A percentile compares a stretch with the other conserved stretches of the same genome.
These are phyloP conservation scores for Euschistus heros DNA, from an alignment of 1,140 invertebrate species.

Conservation along the genomic window DNA sequence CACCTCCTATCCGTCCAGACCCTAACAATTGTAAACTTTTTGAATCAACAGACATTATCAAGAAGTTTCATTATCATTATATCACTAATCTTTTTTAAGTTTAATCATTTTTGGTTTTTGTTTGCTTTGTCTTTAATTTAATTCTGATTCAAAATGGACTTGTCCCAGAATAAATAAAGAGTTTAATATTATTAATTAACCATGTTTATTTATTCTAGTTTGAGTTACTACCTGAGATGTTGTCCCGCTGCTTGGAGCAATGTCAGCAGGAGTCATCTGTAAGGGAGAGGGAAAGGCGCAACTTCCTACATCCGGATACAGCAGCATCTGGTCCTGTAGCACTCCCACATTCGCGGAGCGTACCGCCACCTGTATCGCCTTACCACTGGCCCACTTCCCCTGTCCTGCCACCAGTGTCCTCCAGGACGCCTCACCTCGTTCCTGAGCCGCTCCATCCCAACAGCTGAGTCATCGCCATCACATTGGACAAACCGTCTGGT, in stretches of 20 bases:
- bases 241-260: slow-evolving; percentile 60
- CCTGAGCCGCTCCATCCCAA: slow-evolving; percentile 50
- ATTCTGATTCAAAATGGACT: no score
- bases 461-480: slow-evolving; percentile 32
- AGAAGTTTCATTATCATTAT: no score
- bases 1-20: no score
- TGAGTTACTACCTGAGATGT: slow-evolving; percentile 69
- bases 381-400: slow-evolving; percentile 42
- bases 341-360: slow-evolving; percentile 34
- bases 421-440: slow-evolving; percentile 57
- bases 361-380: slow-evolving; percentile 43
- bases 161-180: no score
- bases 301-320: slow-evolving; percentile 75
- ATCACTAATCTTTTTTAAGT: no score
- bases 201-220: slow-evolving; percentile 39
- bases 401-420: slow-evolving; percentile 54
- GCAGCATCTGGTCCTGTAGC: slow-evolving; percentile 32
- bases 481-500: neutral
- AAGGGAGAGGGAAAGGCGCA: slow-evolving; percentile 59
- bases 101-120: no score
- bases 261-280: slow-evolving; percentile 40
- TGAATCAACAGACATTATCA: no score
- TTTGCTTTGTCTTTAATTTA: no score
- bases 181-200: no score
- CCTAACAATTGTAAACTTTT: no score